These are phyloP conservation scores for Bombus terrestris DNA, from an alignment of 1,140 invertebrate species.

Conservation along the genomic window DNA sequence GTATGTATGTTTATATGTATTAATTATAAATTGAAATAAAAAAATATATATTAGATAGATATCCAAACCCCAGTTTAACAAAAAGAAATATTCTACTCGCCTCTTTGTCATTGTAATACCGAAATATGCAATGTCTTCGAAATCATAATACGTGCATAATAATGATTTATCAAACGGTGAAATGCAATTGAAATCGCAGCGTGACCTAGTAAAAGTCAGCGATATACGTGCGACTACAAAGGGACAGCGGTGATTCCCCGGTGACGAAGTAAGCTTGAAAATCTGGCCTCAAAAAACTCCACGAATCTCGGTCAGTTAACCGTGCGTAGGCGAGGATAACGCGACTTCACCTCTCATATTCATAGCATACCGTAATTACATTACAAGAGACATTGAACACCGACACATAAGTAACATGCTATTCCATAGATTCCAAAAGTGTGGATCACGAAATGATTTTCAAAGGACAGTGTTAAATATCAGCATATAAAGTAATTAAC, in stretches of 20 bases:
- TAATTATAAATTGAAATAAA: too few relatives aligned
- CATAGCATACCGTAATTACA: slow-evolving; percentile 2
- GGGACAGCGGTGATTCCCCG: background rate
- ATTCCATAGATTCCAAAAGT: background rate
- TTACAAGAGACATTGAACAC: slow-evolving; percentile 3
- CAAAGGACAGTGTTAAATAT: too few relatives aligned
- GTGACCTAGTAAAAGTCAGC: background rate
- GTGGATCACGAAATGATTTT: too few relatives aligned
- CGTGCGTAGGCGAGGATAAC: slow-evolving; percentile 4
- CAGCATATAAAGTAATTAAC: too few relatives aligned
- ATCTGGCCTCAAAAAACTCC: slow-evolving; percentile 19
- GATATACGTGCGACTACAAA: background rate
- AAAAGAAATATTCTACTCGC: background rate
- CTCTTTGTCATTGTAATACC: background rate
- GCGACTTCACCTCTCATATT: background rate
- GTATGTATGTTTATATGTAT: too few relatives aligned
- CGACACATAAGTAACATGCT: background rate
- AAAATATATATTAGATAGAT: too few relatives aligned
- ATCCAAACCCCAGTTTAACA: background rate
- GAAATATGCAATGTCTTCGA: background rate
- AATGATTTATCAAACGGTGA: background rate
- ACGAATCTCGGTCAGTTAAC: slow-evolving; percentile 14
- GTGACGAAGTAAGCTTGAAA: slow-evolving; percentile 4
- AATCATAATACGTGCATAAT: too few relatives aligned
- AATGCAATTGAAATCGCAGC: background rate